Conservation (phyloP, 2,797 vertebrate species). For the Sardinella longiceps region DNA sequence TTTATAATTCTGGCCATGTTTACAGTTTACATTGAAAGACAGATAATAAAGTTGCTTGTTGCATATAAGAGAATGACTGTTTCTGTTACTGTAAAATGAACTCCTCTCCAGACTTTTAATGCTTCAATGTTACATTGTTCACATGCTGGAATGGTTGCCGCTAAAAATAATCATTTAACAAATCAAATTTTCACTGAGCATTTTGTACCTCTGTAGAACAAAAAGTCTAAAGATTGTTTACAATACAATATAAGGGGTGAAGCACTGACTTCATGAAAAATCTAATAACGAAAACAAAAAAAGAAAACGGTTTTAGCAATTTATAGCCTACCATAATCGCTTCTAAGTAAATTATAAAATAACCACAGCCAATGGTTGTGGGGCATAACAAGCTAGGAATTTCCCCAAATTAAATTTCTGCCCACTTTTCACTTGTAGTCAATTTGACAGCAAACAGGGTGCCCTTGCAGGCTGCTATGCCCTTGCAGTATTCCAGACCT, state of each 20-base stretch:
- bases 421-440: background rate
- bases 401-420: background rate
- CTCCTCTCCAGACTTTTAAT: background rate
- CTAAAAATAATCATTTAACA: background rate
- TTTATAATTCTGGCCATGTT: constrained; percentile 2
- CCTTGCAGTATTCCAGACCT: background rate
- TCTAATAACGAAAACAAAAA: background rate
- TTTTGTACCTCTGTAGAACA: background rate
- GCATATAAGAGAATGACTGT: background rate
- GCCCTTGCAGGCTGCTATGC: too few relatives aligned
- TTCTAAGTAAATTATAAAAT: constrained; percentile 5
- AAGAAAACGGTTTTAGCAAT: background rate
- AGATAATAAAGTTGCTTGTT: constrained; percentile 26
- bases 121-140: background rate
- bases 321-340: constrained; percentile 5
- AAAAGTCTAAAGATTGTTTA: background rate
- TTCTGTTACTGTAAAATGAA: background rate
- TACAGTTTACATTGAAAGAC: constrained; percentile 14
- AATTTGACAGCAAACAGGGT: constrained; percentile 23
- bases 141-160: background rate
- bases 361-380: background rate
- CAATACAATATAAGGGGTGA: background rate
- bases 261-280: background rate
- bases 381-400: background rate
- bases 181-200: background rate